Base-by-base conservation (phyloP, 2,797 vertebrate species). In the Enteromius argenteus region DNA sequence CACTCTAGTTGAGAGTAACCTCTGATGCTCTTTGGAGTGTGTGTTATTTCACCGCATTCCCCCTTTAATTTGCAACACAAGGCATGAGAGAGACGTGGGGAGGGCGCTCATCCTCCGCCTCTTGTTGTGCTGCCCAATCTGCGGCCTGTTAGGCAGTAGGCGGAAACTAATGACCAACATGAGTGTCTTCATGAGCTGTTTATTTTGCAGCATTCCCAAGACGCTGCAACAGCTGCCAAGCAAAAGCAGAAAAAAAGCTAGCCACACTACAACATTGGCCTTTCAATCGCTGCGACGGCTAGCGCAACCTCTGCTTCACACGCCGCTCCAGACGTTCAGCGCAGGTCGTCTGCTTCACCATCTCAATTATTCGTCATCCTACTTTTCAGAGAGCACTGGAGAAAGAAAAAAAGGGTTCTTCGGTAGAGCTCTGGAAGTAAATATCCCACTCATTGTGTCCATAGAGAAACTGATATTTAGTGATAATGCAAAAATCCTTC, bases 141-240 rank as follows among this genome's bases (percentile, higher is more conserved):
- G 67, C 21, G 81, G 19, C 32, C 21, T 62, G 58, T 42, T 53
- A 44, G 66, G 42, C 80, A 78, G 87, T 73, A 82, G 87, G 84
- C 64, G 79, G 72, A 27, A 53, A 85, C 79, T 77, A 84, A 82
- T 67, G 78, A 42, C 72, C 76, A 66, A 67, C 80, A 58, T 86
- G 83, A 82, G 83, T 58, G 80, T 86, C 88, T 89, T 86, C 86
- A 89, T 87, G 46, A 83, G 86, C 72, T 90, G 89, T 90, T 93
- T 91, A 90, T 88, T 89, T 89, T 89, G 86, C 89, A 84, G 84
- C 79, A 51, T 85, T 90, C 90, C 89, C 89, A 87, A 87, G 89
- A 89, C 84, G 79, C 84, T 6, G 44, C 78, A 86, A 27, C 75
- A 11, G 86, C 88, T 90, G 89, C 88, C 86, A 84, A 64, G 53